These are phyloP conservation scores for Drosophila greeni DNA, from an alignment of 2,888 invertebrate species.

Conservation along the genomic window DNA sequence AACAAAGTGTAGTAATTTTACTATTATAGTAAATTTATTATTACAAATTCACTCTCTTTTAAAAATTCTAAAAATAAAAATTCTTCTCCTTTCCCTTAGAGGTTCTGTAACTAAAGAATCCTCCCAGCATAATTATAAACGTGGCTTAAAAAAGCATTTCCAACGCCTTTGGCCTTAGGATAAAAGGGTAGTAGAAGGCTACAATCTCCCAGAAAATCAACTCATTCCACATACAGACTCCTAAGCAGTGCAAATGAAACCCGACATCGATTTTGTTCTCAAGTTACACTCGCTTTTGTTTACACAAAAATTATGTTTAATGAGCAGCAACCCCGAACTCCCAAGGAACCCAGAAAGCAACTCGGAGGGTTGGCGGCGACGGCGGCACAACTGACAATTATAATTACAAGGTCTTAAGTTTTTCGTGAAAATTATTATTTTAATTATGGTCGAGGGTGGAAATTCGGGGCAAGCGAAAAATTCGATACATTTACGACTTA, in stretches of 20 bases:
- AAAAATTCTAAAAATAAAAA: too few relatives aligned
- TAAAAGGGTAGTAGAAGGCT: constrained; percentile 4
- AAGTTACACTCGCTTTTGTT: constrained; percentile 68
- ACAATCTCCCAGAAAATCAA: not conserved
- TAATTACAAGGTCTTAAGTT: constrained; percentile 78
- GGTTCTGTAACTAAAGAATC: constrained; percentile 5
- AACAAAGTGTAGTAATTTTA: too few relatives aligned
- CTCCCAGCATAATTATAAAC: not conserved
- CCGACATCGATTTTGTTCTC: constrained; percentile 69
- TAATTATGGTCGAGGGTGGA: constrained; percentile 67
- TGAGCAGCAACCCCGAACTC: constrained; percentile 50
- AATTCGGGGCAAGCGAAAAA: constrained; percentile 22
- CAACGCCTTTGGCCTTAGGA: not conserved
- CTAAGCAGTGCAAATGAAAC: constrained; percentile 28
- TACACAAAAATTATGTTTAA: constrained; percentile 73
- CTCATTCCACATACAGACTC: constrained; percentile 3
- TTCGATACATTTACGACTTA: constrained; percentile 35
- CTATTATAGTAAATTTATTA: too few relatives aligned
- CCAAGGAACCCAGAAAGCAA: constrained; percentile 1
- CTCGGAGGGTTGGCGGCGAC: constrained; percentile 40
- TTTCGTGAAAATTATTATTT: constrained; percentile 77
- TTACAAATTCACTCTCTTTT: too few relatives aligned
- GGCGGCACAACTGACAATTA: constrained; percentile 71
- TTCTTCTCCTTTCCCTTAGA: not conserved
- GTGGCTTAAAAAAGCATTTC: not conserved